phyloP scores from a whole-genome alignment of 2,113 vertebrate genomes.

The Copsychus sechellarum region DNA sequence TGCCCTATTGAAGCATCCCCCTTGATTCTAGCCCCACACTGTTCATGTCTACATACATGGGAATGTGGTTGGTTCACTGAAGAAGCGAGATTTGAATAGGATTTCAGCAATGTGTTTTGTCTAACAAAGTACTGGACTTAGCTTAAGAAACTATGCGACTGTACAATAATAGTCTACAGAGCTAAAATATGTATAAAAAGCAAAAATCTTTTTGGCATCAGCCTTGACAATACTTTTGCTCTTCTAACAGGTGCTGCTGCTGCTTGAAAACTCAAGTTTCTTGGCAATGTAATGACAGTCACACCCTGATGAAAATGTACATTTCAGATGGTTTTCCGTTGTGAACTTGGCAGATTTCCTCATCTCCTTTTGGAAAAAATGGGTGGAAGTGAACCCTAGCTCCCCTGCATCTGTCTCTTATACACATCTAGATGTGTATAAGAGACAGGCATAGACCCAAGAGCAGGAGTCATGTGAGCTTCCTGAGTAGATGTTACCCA shows the following conservation, averaged over 20 bases:
- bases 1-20: background rate
- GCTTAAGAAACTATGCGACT: background rate
- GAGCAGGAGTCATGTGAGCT: fast-evolving
- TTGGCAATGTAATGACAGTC: background rate
- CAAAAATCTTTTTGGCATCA: background rate
- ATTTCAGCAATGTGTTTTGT: background rate
- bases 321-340: background rate
- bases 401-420: too few species aligned
- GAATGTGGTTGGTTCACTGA: background rate
- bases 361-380: background rate
- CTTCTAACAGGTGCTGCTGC: background rate
- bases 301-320: background rate
- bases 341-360: background rate
- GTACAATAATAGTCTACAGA: background rate
- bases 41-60: background rate
- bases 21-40: background rate
- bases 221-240: background rate
- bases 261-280: background rate
- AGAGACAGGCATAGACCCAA: background rate
- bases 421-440: too few species aligned
- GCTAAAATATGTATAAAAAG: background rate
- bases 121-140: background rate
- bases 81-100: background rate
- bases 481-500: background rate
- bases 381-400: background rate